Evolutionary conservation across 2,888 invertebrate species (phyloP).

Genomic region (Cantharis flavilabris): DNA sequence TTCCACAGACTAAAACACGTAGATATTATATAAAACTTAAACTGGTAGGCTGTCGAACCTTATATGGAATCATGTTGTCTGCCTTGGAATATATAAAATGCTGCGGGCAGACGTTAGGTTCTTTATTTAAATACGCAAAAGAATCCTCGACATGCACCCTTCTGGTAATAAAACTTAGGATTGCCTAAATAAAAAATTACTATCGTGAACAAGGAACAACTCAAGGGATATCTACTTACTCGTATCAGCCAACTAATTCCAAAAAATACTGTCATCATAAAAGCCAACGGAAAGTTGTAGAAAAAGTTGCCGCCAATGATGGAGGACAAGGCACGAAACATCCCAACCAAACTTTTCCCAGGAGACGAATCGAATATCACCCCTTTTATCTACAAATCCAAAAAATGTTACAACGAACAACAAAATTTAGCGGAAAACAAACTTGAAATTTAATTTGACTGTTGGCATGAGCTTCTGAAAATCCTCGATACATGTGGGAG

Average conservation of each 20-base stretch:
- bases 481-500: conserved; percentile 70
- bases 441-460: background rate
- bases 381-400: conserved; percentile 58
- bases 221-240: conserved; percentile 48
- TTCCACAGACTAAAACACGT: conserved; percentile 63
- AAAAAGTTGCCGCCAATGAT: conserved; percentile 63
- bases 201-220: background rate
- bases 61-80: conserved; percentile 68
- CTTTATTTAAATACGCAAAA: conserved; percentile 62
- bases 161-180: background rate
- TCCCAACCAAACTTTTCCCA: conserved; percentile 62
- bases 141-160: conserved; percentile 53
- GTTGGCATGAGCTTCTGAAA: conserved; percentile 59
- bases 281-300: conserved; percentile 62
- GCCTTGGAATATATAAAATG: conserved; percentile 74
- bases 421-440: background rate
- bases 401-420: background rate
- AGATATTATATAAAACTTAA: background rate
- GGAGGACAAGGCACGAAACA: conserved; percentile 65
- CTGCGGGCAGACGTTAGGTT: conserved; percentile 67
- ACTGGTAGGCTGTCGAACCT: conserved; percentile 46
- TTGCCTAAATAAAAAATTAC: conserved; percentile 43
- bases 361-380: conserved; percentile 76
- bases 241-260: conserved; percentile 66
- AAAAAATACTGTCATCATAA: conserved; percentile 61